Evolutionary conservation across 2,797 vertebrate species (phyloP).

Genomic region (Sebastes trivittatus): DNA sequence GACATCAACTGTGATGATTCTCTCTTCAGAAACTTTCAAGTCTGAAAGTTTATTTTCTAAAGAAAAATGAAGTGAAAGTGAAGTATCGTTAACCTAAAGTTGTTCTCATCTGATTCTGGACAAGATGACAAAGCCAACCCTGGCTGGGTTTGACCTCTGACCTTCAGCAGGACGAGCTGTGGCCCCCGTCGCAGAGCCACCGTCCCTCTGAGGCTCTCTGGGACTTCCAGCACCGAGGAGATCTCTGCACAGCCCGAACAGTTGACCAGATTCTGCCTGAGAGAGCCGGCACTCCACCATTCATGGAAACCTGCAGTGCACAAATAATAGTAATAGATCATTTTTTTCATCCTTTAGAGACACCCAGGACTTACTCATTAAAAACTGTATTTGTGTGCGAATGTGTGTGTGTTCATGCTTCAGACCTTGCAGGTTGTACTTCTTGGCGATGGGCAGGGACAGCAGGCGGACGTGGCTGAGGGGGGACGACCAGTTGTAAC

Average conservation of each 20-base stretch:
- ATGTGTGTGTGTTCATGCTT: background rate
- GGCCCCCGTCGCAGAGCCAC: conserved; percentile 78
- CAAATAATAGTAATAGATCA: background rate
- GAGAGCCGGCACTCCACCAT: conserved; percentile 77
- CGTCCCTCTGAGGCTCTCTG: conserved; percentile 67
- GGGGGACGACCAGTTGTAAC: conserved; percentile 89
- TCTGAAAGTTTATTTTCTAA: background rate
- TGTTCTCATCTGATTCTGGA: background rate
- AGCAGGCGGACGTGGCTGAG: conserved; percentile 90
- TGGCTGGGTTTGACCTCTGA: conserved; percentile 47
- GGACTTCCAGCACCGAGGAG: conserved; percentile 77
- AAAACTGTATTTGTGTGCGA: rapidly evolving
- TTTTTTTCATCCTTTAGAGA: background rate
- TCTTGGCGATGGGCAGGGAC: conserved; percentile 93
- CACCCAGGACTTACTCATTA: background rate
- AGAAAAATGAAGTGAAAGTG: background rate
- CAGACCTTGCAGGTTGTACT: conserved; percentile 92
- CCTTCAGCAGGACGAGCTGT: conserved; percentile 91
- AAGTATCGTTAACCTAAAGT: background rate
- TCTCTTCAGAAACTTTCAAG: background rate
- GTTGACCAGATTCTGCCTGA: conserved; percentile 75
- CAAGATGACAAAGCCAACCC: background rate
- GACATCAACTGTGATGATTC: background rate
- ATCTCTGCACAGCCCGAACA: conserved; percentile 82
- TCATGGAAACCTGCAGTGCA: conserved; percentile 78